These are phyloP conservation scores for Burhinus bistriatus DNA, from an alignment of 2,113 vertebrate genomes.

Conservation along the genomic window DNA sequence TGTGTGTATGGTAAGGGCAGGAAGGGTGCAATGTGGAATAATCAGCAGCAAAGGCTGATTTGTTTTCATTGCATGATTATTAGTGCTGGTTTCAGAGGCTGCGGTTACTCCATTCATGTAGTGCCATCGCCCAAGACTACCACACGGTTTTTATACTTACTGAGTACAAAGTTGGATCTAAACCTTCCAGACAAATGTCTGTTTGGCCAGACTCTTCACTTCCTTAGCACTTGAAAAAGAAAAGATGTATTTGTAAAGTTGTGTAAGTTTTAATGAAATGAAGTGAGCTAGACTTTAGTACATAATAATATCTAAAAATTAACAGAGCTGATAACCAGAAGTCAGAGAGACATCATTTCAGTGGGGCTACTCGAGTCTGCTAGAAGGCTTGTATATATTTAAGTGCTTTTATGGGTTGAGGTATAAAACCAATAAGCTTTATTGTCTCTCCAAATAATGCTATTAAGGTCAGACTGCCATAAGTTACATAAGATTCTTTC, in stretches of 20 bases:
- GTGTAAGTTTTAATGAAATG: not conserved
- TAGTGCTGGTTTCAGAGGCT: not conserved
- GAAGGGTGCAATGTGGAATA: not conserved
- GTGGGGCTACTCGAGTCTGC: not conserved
- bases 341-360: not conserved
- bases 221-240: not conserved
- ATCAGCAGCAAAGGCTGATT: not conserved
- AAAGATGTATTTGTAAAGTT: not conserved
- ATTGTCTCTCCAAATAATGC: not conserved
- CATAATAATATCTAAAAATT: not conserved
- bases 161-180: not conserved
- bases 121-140: not conserved
- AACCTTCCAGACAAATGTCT: not conserved
- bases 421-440: not conserved
- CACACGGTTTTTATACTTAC: not conserved
- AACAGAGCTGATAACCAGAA: not conserved
- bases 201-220: not conserved
- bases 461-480: not conserved
- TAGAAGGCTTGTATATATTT: not conserved
- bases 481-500: not conserved
- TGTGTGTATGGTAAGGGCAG: not conserved
- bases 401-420: not conserved
- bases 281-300: not conserved
- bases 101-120: not conserved
- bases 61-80: not conserved